Base-by-base conservation (phyloP, 2,888 invertebrate species). In the Chloroclysta siterata region DNA sequence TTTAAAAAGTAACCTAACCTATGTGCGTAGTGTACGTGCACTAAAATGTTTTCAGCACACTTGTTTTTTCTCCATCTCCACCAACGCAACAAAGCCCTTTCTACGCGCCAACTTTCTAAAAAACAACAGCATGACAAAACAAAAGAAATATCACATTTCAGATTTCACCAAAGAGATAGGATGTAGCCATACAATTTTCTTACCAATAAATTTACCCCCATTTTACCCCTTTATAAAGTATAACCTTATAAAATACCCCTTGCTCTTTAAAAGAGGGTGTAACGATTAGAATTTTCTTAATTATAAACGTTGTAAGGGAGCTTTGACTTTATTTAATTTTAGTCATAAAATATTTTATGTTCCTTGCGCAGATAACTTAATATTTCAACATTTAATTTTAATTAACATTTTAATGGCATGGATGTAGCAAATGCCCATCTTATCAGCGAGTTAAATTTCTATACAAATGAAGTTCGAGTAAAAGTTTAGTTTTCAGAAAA, bases 291-390 rank as follows among this genome's bases (percentile, higher is more conserved):
- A 56, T 60, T 54, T 60, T 50, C 55, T 58, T 59, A 56, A 60
- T 66, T 60, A 60, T 50, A 28, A 60, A 56, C 48, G 60, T 60
- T 47, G 13, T 41, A 46, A 65, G 57, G 54, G 57, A 17, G 53
- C 58, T 28, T 39, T n/a, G 59, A 44, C 52, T 60, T 33, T 48
- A 60, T 60, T 60, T 53, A 56, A 56, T 60, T 60, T 60, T 39
- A 42, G 42, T 36, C 60, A 56, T 65, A 60, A 65, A 60, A 57
- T 60, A 57, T 60, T 65, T 65, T 50, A 65, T 53, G 65, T 39
- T 39, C 36, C 46, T 47, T 28, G 55, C 52, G 52, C 51, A 52
- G 60, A 59, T 59, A 64, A 54, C 44, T 33, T 41, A 53, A 48
- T 42, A 36, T 60, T 56, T 14, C 47, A 57, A 36, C 42, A 22